These are phyloP conservation scores for Drosophila parthenogenetica DNA, from an alignment of 2,888 invertebrate species.

Conservation along the genomic window DNA sequence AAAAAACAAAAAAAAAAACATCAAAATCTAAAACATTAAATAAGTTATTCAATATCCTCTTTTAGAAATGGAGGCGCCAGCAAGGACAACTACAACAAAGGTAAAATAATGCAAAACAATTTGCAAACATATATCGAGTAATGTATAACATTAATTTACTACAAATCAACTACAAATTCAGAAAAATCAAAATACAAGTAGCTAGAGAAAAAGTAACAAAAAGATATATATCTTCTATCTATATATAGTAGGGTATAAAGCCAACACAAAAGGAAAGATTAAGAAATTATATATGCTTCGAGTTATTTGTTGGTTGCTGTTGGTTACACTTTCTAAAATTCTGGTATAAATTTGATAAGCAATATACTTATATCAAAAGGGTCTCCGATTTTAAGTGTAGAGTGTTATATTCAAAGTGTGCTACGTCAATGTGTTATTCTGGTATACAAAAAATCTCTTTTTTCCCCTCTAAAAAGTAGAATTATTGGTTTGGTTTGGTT, in stretches of 20 bases:
- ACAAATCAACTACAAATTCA: conserved; percentile 56
- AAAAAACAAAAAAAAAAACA: conserved; percentile 29
- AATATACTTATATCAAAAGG: conserved; percentile 3
- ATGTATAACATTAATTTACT: conserved; percentile 82
- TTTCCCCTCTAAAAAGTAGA: not conserved
- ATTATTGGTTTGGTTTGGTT: conserved; percentile 23
- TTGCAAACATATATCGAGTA: conserved; percentile 83
- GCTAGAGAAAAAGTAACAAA: conserved; percentile 10
- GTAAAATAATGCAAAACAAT: conserved; percentile 88
- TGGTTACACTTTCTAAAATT: not conserved
- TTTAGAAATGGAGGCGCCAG: conserved; percentile 94
- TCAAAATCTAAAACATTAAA: conserved; percentile 81
- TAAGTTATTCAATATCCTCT: conserved; percentile 85
- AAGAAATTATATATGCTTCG: not conserved
- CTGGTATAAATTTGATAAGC: conserved; percentile 11
- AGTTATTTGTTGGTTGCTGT: conserved; percentile 9
- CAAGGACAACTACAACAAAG: conserved; percentile 98
- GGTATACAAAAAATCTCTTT: conserved; percentile 7
- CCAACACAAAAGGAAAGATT: not conserved
- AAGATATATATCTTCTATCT: not conserved
- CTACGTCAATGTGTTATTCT: conserved; percentile 17
- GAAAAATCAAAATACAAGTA: conserved; percentile 23
- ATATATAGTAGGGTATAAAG: too few relatives aligned
- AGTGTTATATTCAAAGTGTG: conserved; percentile 10
- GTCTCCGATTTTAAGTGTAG: conserved; percentile 20